A percentile compares a stretch with the other conserved stretches of the same genome.
phyloP scores from a whole-genome alignment of 2,113 vertebrate species.

The Chlamydotis undulata region DNA sequence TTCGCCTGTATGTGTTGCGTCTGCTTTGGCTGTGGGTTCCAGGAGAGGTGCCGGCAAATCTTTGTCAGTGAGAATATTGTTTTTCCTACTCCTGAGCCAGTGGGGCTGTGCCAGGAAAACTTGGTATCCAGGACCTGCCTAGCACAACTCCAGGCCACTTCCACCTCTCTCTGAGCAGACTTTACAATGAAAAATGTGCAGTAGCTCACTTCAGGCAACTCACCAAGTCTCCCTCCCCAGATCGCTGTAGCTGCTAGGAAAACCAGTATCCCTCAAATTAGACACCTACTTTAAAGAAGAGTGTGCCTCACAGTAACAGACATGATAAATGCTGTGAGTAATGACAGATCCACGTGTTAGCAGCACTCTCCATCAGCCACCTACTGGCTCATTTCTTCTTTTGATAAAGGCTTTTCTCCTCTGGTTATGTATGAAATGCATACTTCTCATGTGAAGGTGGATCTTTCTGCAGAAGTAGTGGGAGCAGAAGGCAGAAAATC shows the following conservation, averaged over 20 bases:
- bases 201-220: not conserved
- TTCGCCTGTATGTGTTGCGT: not conserved
- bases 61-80: not conserved
- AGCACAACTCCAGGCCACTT: not conserved
- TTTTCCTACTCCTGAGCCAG: not conserved
- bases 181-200: not conserved
- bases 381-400: constrained; percentile 52
- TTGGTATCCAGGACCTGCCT: not conserved
- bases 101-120: not conserved
- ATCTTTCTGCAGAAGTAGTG: constrained; percentile 31
- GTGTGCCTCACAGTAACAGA: constrained; percentile 38
- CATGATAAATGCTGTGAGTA: constrained; percentile 49
- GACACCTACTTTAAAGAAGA: constrained; percentile 37
- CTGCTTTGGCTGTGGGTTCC: not conserved
- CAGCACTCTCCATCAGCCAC: constrained; percentile 42
- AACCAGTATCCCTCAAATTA: constrained; percentile 36
- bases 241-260: not conserved
- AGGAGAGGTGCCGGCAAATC: not conserved
- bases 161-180: not conserved
- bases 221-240: not conserved
- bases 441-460: not conserved
- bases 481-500: constrained; percentile 7
- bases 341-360: constrained; percentile 49
- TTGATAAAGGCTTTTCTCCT: constrained; percentile 26
- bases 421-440: not conserved